phyloP scores from a whole-genome alignment of 2,888 invertebrate species.

The Agonopterix arenella region DNA sequence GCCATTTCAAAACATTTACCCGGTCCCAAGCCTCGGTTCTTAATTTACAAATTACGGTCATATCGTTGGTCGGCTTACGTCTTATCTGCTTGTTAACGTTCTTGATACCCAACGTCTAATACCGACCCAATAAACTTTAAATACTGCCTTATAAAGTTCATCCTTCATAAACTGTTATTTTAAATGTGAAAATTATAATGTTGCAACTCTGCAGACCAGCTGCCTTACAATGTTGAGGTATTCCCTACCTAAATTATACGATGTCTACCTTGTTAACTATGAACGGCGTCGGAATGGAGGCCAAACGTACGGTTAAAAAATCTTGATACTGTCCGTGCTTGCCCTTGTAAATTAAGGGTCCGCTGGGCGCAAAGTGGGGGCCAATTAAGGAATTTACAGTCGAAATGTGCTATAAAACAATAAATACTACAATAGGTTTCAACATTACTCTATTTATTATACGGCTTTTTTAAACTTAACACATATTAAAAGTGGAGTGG shows the following conservation, averaged over 20 bases:
- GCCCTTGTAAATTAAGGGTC: slow-evolving; percentile 69
- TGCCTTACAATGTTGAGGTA: slow-evolving; percentile 15
- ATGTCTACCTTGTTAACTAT: slow-evolving; percentile 45
- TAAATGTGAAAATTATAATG: slow-evolving; percentile 63
- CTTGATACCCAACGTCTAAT: slow-evolving; percentile 19
- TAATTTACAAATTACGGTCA: slow-evolving; percentile 61
- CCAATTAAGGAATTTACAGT: slow-evolving; percentile 73
- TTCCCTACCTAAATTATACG: slow-evolving; percentile 55
- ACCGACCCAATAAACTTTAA: slow-evolving; percentile 44
- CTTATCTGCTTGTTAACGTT: slow-evolving; percentile 32
- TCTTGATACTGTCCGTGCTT: slow-evolving; percentile 50
- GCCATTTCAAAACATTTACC: slow-evolving; percentile 56
- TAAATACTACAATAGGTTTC: slow-evolving; percentile 67
- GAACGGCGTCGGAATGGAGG: slow-evolving; percentile 18
- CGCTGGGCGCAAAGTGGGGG: slow-evolving; percentile 58
- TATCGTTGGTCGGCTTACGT: slow-evolving; percentile 35
- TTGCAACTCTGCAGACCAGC: slow-evolving; percentile 47
- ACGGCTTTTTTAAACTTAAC: slow-evolving; percentile 31
- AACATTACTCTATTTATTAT: slow-evolving; percentile 61
- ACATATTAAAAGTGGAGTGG: no score
- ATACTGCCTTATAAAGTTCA: slow-evolving; percentile 33
- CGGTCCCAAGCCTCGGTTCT: slow-evolving; percentile 30
- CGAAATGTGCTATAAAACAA: slow-evolving; percentile 68
- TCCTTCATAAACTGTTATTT: slow-evolving; percentile 48
- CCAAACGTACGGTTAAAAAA: slow-evolving; percentile 33